These are phyloP conservation scores for Araneus ventricosus DNA, from an alignment of 1,140 invertebrate genomes.

Conservation along the genomic window DNA sequence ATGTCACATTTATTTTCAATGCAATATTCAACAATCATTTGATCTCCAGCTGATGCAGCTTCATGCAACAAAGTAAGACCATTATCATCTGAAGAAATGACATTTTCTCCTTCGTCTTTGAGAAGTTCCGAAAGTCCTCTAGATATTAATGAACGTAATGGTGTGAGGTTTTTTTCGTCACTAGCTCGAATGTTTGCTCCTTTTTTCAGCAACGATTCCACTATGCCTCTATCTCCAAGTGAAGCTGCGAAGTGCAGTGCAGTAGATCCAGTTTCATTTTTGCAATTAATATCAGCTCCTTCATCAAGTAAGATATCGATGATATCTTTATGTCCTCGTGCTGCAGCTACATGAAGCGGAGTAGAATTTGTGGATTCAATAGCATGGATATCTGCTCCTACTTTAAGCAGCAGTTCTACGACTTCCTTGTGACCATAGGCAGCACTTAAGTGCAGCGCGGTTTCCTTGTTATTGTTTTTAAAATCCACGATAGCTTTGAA, in stretches of 20 bases:
- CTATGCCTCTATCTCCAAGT: slow-evolving; percentile 79
- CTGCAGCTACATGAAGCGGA: neutral
- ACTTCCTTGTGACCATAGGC: neutral
- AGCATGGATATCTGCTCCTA: slow-evolving; percentile 1
- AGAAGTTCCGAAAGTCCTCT: no score
- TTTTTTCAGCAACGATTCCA: no score
- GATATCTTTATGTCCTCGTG: neutral
- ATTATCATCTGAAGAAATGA: neutral
- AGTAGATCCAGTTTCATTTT: neutral
- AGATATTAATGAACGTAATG: no score
- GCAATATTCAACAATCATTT: slow-evolving; percentile 91
- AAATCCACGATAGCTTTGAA: neutral
- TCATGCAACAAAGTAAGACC: slow-evolving; percentile 90
- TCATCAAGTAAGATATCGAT: slow-evolving; percentile 17
- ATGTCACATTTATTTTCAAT: neutral
- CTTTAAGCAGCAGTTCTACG: neutral
- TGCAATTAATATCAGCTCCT: no score
- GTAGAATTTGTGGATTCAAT: slow-evolving; percentile 29
- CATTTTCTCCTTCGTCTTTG: no score
- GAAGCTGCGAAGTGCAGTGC: slow-evolving; percentile 80
- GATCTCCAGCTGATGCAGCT: slow-evolving; percentile 94
- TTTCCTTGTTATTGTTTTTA: neutral
- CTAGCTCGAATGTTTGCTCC: no score
- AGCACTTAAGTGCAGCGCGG: neutral
- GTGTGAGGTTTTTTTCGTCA: no score